Percentiles rank a stretch among this genome's conserved stretches.
These are phyloP conservation scores for Pipistrellus pygmaeus DNA, from an alignment of 2,797 vertebrate genomes.

Conservation along the genomic window DNA sequence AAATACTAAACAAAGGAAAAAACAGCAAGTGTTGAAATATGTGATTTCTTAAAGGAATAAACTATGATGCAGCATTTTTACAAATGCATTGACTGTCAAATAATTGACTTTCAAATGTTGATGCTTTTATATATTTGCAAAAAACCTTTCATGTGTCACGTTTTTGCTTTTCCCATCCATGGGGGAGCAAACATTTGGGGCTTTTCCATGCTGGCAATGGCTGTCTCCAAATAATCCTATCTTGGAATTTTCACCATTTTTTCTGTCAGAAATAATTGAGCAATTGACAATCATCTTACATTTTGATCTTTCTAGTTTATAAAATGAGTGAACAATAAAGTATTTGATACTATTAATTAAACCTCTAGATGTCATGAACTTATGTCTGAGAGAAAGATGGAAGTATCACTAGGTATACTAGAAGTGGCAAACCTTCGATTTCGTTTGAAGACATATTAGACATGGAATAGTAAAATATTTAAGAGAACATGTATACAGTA, in stretches of 20 bases:
- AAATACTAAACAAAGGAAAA: conserved; percentile 21
- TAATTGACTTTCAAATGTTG: background rate
- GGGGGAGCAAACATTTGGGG: background rate
- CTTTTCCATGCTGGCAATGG: background rate
- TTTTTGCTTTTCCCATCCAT: background rate
- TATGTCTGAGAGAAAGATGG: background rate
- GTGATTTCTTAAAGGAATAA: background rate
- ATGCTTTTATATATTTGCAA: background rate
- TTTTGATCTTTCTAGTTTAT: conserved; percentile 1
- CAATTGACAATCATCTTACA: background rate
- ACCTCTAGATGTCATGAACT: background rate
- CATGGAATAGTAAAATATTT: background rate
- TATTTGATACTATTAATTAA: background rate
- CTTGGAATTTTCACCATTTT: conserved; percentile 7
- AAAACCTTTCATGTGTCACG: background rate
- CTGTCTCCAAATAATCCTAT: background rate
- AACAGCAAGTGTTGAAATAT: background rate
- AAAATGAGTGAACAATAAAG: conserved; percentile 48
- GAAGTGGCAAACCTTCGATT: background rate
- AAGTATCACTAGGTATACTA: background rate
- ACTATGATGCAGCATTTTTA: background rate
- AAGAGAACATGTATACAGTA: background rate
- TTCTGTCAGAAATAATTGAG: background rate
- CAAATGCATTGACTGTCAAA: background rate
- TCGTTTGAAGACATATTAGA: background rate